phyloP scores from a whole-genome alignment of 2,888 invertebrate species.

The Craniophora ligustri region DNA sequence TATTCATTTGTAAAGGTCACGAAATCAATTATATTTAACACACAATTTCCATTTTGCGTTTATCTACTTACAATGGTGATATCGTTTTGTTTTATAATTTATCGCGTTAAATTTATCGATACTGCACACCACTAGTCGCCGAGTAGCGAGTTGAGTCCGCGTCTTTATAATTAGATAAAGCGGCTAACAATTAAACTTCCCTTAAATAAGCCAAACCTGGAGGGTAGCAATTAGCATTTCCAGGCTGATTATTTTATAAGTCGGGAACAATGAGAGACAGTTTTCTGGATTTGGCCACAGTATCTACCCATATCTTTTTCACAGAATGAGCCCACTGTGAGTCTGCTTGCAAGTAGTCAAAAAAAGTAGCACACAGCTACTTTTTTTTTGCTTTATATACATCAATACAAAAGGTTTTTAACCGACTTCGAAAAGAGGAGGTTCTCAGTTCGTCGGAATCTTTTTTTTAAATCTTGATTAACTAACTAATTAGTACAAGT shows the following conservation, averaged over 20 bases:
- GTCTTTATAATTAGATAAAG: constrained; percentile 87
- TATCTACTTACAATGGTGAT: not conserved
- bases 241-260: constrained; percentile 83
- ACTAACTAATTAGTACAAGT: no score
- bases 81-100: constrained; percentile 3
- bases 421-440: no score
- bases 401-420: no score
- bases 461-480: no score
- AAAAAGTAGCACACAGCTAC: no score
- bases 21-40: not conserved
- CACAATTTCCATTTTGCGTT: not conserved
- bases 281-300: constrained; percentile 31
- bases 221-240: constrained; percentile 83
- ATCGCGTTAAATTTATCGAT: constrained; percentile 61
- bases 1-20: not conserved
- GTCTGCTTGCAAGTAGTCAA: no score
- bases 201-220: constrained; percentile 85
- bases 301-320: no score
- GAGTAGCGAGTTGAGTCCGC: constrained; percentile 69
- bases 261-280: constrained; percentile 40
- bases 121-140: constrained; percentile 51
- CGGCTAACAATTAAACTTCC: constrained; percentile 85
- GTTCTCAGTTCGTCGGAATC: no score
- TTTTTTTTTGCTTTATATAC: no score
- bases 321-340: no score